Evolutionary conservation across 1,140 invertebrate genomes (phyloP), one percentile per base, ranked within the genome.

Genomic region (Grapholita molesta): DNA sequence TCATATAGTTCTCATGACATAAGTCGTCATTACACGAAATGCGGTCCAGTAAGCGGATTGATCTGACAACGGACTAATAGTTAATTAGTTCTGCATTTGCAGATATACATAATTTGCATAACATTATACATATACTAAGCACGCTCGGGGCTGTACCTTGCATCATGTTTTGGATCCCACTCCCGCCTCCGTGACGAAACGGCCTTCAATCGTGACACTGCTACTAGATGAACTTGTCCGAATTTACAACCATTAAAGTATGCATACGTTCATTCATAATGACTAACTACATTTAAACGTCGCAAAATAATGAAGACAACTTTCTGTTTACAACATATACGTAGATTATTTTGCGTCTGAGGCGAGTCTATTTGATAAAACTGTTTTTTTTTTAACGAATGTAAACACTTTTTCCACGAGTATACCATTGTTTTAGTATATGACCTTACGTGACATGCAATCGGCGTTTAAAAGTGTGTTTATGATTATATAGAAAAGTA

Each of bases 191-290:
- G 53, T 57, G 53, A 57, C 53, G 55, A 61, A 61, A 32, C 28
- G 24, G 30, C 55, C 55, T 61, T 61, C 24, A 28, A 61, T 28
- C 25, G 15, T 61, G 55, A 30, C 55, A 61, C 55, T 61, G 55
- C 24, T 28, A 28, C 55, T 61, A 61, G 55, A n/a, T 61, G 55
- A 61, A 61, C 55, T 61, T 32, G 55, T 61, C 55, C 55, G 55
- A 61, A 61, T 61, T 61, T 61, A 61, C 55, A 61, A 61, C 28
- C 55, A 61, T 61, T 61, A 30, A 61, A 32, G 0, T 61, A 61
- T 61, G 15, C 25, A 32, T 61, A 61, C 55, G 23, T 30, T 61
- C 52, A 55, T 55, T 55, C 53, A 55, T 55, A 5, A 55, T 55
- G 24, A 55, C 53, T 55, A n/a, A 0, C 53, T 55, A n/a, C 0